Evolutionary conservation across 2,888 invertebrate genomes (phyloP).

Genomic region (Diadegma fenestrale): DNA sequence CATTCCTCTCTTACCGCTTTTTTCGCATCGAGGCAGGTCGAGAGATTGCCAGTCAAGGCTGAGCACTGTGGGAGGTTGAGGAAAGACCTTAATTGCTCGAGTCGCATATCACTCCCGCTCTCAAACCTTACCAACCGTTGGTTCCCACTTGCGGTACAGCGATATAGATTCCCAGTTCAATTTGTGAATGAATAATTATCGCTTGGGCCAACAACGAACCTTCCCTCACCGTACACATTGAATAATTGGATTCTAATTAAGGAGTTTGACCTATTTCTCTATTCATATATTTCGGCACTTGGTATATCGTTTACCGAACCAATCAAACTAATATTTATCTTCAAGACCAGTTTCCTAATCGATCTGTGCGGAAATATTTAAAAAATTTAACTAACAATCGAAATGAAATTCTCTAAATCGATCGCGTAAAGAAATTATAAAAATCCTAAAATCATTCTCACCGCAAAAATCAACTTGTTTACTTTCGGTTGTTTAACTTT

Average conservation of each 20-base stretch:
- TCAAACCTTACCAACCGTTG: constrained; percentile 20
- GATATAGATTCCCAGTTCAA: constrained; percentile 63
- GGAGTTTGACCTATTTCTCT: constrained; percentile 77
- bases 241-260: constrained; percentile 81
- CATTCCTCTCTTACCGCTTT: neutral
- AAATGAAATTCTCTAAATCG: neutral
- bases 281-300: constrained; percentile 20
- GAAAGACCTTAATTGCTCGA: constrained; percentile 62
- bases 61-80: constrained; percentile 34
- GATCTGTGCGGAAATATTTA: neutral
- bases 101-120: constrained; percentile 30
- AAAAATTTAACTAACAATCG: neutral
- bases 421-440: neutral
- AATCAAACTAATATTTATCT: constrained; percentile 3
- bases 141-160: constrained; percentile 38
- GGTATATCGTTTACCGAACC: constrained; percentile 5
- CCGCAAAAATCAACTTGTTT: neutral
- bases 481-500: neutral
- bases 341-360: neutral
- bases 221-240: constrained; percentile 70
- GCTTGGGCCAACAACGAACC: constrained; percentile 43
- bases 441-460: neutral
- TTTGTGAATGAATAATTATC: constrained; percentile 72
- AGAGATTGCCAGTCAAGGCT: constrained; percentile 13
- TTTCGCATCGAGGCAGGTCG: neutral